Conservation (phyloP, 2,888 invertebrate species). For the Drosophila melanosoma region DNA sequence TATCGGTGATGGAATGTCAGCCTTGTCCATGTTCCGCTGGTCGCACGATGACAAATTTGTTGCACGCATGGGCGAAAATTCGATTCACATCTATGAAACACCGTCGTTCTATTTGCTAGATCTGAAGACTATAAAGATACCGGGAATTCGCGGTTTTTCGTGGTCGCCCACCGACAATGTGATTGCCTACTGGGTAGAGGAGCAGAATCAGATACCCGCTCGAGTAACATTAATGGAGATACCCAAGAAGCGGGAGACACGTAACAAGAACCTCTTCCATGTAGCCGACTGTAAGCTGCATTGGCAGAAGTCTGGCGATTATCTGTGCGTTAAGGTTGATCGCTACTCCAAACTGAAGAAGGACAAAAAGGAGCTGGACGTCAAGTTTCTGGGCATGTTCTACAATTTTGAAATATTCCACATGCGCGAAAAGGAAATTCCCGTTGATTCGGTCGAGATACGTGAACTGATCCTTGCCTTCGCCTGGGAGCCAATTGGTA, state of each 20-base stretch:
- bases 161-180: slow-evolving; percentile 99
- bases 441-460: slow-evolving; percentile 98
- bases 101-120: slow-evolving; percentile 97
- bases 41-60: slow-evolving; percentile 98
- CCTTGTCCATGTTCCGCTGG: slow-evolving; percentile 99
- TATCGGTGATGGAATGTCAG: slow-evolving; percentile 92
- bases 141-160: slow-evolving; percentile 96
- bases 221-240: slow-evolving; percentile 96
- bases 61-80: slow-evolving; percentile 93
- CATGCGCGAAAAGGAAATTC: slow-evolving; percentile 98
- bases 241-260: slow-evolving; percentile 94
- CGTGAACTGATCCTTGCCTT: slow-evolving; percentile 97
- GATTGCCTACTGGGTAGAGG: slow-evolving; percentile 99
- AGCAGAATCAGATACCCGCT: slow-evolving; percentile 98
- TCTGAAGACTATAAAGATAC: slow-evolving; percentile 96
- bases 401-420: slow-evolving; percentile 99
- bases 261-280: slow-evolving; percentile 98
- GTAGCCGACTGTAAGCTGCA: slow-evolving; percentile 99
- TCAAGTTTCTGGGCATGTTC: slow-evolving; percentile 98
- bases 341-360: slow-evolving; percentile 95
- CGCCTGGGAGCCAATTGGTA: slow-evolving; percentile 99
- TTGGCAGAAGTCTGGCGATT: slow-evolving; percentile 99
- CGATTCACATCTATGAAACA: slow-evolving; percentile 97
- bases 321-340: slow-evolving; percentile 97
- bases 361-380: slow-evolving; percentile 95